A percentile compares a stretch with the other conserved stretches of the same genome.
Evolutionary conservation across 2,113 vertebrate species (phyloP).

Genomic region (Plecotus auritus): DNA sequence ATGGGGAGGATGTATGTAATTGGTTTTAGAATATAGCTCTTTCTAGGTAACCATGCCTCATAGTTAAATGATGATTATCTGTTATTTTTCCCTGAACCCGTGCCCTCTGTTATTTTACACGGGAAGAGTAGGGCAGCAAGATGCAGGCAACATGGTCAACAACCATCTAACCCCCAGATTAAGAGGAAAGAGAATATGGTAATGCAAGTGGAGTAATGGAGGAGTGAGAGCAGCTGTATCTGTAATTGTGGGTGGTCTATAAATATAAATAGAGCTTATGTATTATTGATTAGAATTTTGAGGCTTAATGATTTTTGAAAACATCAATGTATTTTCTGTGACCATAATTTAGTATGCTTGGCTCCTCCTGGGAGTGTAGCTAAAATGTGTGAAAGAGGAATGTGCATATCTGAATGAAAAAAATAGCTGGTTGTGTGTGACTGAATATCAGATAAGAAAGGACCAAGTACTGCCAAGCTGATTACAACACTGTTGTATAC

Average conservation of each 20-base stretch:
- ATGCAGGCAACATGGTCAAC: background rate
- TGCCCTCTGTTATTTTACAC: background rate
- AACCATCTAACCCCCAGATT: background rate
- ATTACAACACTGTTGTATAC: background rate
- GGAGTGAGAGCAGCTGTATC: background rate
- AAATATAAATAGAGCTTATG: background rate
- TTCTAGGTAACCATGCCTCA: background rate
- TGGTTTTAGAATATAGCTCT: background rate
- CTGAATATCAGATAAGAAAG: background rate
- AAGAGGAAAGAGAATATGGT: background rate
- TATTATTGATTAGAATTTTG: background rate
- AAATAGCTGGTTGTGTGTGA: background rate
- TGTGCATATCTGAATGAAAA: background rate
- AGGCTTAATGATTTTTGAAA: background rate
- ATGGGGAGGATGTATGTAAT: background rate
- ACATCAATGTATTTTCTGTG: background rate
- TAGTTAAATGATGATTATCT: background rate
- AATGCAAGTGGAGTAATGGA: background rate
- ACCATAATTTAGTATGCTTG: background rate
- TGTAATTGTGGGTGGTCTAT: background rate
- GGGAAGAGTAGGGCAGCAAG: background rate
- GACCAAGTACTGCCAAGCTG: background rate
- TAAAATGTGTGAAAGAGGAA: background rate
- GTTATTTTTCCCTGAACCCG: background rate
- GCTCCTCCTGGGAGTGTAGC: background rate